These are phyloP conservation scores for Collichthys lucidus DNA, from an alignment of 2,113 vertebrate genomes.

Conservation along the genomic window DNA sequence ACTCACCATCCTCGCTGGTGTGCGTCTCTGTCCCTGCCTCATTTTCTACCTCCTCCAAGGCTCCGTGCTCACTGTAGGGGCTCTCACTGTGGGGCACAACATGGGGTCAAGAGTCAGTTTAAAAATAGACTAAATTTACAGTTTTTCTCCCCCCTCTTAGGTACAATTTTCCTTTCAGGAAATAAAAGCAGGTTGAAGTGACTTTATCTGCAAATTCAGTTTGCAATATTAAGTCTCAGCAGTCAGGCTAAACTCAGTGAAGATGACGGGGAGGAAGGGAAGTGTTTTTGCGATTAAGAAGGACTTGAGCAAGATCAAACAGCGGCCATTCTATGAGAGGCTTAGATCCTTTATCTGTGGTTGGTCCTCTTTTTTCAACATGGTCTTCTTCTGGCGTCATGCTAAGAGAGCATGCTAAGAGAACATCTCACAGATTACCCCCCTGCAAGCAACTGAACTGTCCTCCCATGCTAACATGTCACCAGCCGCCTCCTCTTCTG, in stretches of 20 bases:
- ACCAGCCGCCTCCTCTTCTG: constrained; percentile 47
- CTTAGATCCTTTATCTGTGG: constrained; percentile 20
- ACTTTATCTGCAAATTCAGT: not conserved
- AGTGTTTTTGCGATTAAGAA: not conserved
- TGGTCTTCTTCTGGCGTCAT: constrained; percentile 46
- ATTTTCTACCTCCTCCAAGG: constrained; percentile 94
- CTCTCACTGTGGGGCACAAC: constrained; percentile 88
- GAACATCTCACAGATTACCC: constrained; percentile 52
- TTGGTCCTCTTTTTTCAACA: constrained; percentile 38
- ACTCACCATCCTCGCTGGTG: constrained; percentile 96
- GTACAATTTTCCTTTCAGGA: not conserved
- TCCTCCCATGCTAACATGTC: constrained; percentile 48
- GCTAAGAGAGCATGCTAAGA: no score
- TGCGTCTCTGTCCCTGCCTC: constrained; percentile 93
- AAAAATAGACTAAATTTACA: not conserved
- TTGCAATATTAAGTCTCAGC: not conserved
- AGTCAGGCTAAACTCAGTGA: not conserved
- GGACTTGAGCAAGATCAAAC: constrained; percentile 8
- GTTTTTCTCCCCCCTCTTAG: not conserved
- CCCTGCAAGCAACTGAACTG: constrained; percentile 40
- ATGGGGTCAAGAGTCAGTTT: not conserved
- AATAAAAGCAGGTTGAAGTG: not conserved
- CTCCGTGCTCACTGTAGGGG: constrained; percentile 95
- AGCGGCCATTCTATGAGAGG: constrained; percentile 33
- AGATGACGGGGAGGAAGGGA: not conserved